Base-by-base conservation (phyloP, 2,888 invertebrate species). In the Sabellastarte sp. region DNA sequence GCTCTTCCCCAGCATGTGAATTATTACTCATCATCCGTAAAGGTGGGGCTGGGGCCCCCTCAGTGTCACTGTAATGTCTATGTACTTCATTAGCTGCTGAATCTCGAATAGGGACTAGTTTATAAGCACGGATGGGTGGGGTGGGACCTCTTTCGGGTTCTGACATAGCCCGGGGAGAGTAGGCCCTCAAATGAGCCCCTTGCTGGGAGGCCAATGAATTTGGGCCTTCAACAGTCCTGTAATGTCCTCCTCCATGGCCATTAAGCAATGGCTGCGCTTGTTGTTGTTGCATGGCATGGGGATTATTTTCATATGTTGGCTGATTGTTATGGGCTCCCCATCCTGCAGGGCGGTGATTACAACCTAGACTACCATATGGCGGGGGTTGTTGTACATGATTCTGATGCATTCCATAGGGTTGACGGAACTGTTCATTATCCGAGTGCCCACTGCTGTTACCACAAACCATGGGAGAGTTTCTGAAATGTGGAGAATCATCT, bases 81-180 rank as follows among this genome's bases (percentile, higher is more conserved):
- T 51, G 61, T n/a, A 55, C 24, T 3, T 63, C 65, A 32, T 50
- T n/a, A n/a, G n/a, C n/a, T n/a, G n/a, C n/a, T 10, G 10, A 41
- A 50, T 70, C 70, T 32, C 55, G 56, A 30, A 69, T 63, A 5
- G 71, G 71, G 28, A 71, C 65, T n/a, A 71, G 67, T 56, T 69
- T 69, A 50, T 71, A 71, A 1, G 58, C 69, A 10, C 72, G 61
- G 57, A 64, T 59, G 3, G 70, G 72, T 33, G 72, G 72, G 15
- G 72, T 70, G 30, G 73, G 74, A 32, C 74, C 73, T 28, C 72
- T 70, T 68, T 74, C 74, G n/a, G 74, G 68, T 59, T 72, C 73
- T 29, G 69, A 67, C 69, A 71, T 66, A 20, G 66, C 66, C 24
- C 63, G 68, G 3, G 71, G 71, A 0, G 66, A 67, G 50, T 63